Base-by-base conservation (phyloP, 2,797 vertebrate species). In the Meriones psammophilus region DNA sequence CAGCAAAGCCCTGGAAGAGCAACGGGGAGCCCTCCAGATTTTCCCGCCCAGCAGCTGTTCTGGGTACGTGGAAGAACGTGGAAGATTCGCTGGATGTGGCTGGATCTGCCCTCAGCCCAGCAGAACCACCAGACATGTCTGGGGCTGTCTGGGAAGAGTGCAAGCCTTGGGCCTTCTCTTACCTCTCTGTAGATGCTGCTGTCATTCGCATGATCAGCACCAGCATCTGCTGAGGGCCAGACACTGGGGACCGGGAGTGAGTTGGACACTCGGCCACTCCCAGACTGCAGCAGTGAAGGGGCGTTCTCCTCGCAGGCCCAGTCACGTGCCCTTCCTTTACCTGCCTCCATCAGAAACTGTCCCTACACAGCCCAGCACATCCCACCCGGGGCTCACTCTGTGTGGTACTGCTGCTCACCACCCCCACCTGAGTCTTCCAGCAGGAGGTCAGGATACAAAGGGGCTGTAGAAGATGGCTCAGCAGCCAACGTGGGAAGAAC, bases 251-350 rank as follows among this genome's bases (percentile, higher is more conserved):
- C 9, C 2, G 1, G 50, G 5, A 4, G 36, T 54, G n/a, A 24
- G 60, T 39, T 71, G 60, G 68, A 20, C 36, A 0, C 0, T 1
- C 24, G 36, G 56, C 17, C 4, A 24, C 24, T 42, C 74, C 50
- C 20, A 24, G 17, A 7, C 3, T 4, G 60, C 69, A 54, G 50
- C 62, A 30, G 5, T 17, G 0, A 1, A 1, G 15, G 69, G 54
- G 12, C 5, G 4, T 10, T 56, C 71, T 79, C 17, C 50, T 46
- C 36, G 76, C 62, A 4, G 50, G 10, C 3, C 39, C 68, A 68
- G 58, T 17, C 95, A 92, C 54, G 28, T 3, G 50, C 81, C 96
- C 92, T 81, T 9, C 68, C 96, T 76, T 8, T 89, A 66, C 95
- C 95, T 77, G 78, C 96, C 87, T 89, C 73, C n/a, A 78, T n/a